Evolutionary conservation across 2,113 vertebrate species (phyloP).

Genomic region (Anoura caudifer): DNA sequence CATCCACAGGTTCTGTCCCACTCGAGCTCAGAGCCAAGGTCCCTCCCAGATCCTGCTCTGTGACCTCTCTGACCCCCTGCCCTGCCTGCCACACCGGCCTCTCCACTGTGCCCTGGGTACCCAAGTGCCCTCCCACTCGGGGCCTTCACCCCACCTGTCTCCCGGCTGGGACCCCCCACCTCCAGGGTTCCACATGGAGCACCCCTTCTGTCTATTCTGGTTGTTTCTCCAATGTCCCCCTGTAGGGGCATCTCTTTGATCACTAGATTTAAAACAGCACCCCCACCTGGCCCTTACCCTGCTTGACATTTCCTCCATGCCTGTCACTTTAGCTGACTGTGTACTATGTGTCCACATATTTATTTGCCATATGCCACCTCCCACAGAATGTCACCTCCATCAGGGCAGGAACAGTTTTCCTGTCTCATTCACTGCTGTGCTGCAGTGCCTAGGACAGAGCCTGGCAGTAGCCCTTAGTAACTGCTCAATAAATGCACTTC

Average conservation of each 20-base stretch:
- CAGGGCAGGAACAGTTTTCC: not conserved
- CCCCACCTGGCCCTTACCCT: not conserved
- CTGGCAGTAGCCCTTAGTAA: not conserved
- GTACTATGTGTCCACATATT: not conserved
- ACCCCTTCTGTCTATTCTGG: not conserved
- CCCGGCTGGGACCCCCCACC: not conserved
- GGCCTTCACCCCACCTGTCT: not conserved
- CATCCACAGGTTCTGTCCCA: not conserved
- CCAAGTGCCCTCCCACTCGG: not conserved
- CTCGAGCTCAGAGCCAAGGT: not conserved
- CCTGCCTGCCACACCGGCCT: not conserved
- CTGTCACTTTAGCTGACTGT: rapidly evolving
- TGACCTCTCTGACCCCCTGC: not conserved
- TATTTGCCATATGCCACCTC: not conserved
- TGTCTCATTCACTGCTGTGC: rapidly evolving
- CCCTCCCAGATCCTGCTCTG: not conserved
- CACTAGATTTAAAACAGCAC: no score
- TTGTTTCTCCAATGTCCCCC: not conserved
- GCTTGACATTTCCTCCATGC: not conserved
- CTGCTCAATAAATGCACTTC: not conserved
- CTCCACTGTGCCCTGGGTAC: not conserved
- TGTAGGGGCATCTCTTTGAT: not conserved
- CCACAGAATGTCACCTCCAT: not conserved
- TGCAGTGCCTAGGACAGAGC: not conserved
- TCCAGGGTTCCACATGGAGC: not conserved